Percentiles rank a stretch among this genome's conserved stretches.
These are phyloP conservation scores for Hydra vulgaris DNA, from an alignment of 30 jellyfish, hydroid and myxozoan species.

Conservation along the genomic window DNA sequence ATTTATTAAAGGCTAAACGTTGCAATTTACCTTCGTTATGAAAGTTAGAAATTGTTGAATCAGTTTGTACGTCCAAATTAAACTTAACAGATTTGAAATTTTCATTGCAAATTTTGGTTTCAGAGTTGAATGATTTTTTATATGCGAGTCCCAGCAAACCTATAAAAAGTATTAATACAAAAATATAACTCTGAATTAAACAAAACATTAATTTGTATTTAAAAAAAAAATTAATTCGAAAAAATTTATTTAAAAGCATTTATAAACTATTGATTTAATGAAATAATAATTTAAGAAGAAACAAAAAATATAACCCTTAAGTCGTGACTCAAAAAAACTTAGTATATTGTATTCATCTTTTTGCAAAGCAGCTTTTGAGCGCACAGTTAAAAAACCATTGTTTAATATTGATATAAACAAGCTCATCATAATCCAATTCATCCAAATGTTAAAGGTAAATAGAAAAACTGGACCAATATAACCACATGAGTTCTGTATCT, in stretches of 20 bases:
- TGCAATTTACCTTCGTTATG: too few species aligned
- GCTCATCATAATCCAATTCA: neutral
- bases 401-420: neutral
- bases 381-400: neutral
- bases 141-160: neutral
- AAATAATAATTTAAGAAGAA: too few species aligned
- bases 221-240: neutral
- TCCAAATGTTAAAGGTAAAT: neutral
- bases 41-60: too few species aligned
- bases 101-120: too few species aligned
- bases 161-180: neutral
- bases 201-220: too few species aligned
- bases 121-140: neutral
- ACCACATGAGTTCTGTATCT: neutral
- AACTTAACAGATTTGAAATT: too few species aligned
- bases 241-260: too few species aligned
- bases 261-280: neutral
- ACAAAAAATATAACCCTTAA: neutral
- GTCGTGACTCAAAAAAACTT: neutral
- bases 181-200: neutral
- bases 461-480: neutral
- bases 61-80: too few species aligned
- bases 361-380: neutral
- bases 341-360: neutral
- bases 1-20: too few species aligned